Evolutionary conservation across 2,113 vertebrate genomes (phyloP), one percentile per base, ranked within the genome.

Genomic region (Lophura nycthemera): DNA sequence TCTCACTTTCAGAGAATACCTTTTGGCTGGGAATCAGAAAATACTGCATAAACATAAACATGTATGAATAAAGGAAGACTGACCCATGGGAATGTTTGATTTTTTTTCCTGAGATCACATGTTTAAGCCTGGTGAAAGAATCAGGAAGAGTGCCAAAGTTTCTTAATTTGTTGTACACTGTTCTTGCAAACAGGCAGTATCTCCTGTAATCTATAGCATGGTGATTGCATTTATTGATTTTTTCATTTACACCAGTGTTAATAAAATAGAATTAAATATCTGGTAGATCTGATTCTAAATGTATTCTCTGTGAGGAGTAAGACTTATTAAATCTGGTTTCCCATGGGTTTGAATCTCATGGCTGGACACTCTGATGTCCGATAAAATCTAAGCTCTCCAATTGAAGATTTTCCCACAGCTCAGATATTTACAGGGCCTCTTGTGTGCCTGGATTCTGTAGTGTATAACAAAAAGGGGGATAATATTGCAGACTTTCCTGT

Each of bases 51-150:
- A 95, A 88, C 60, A 85, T 61, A 78, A 89, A 71, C 38, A 65
- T 56, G 20, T 76, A 79, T 40, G 61, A 21, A 59, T 66, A 88
- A 64, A 85, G 91, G 91, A 95, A 93, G 64, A 32, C 47, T 83
- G 82, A 75, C 82, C 84, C 88, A 90, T 86, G 92, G 86, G 88
- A 91, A 83, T 91, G 61, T 92, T 90, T 95, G 73, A 90, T 78
- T 84, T 90, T 22, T 52, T 83, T 90, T 81, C 77, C 71, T 74
- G 83, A 86, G 76, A 81, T 94, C 86, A 73, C 65, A 75, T 60
- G 12, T 43, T 88, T 89, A 79, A 88, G 61, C 17, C 48, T 65
- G 54, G 48, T 61, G 70, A 88, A 87, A 59, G 54, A 93, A 43
- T 38, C 38, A 61, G 85, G 89, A 94, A 65, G 48, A 56, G 13